These are phyloP conservation scores for Actinernus sp. DNA, from an alignment of 92 coral and sea anemone genomes.

Conservation along the genomic window DNA sequence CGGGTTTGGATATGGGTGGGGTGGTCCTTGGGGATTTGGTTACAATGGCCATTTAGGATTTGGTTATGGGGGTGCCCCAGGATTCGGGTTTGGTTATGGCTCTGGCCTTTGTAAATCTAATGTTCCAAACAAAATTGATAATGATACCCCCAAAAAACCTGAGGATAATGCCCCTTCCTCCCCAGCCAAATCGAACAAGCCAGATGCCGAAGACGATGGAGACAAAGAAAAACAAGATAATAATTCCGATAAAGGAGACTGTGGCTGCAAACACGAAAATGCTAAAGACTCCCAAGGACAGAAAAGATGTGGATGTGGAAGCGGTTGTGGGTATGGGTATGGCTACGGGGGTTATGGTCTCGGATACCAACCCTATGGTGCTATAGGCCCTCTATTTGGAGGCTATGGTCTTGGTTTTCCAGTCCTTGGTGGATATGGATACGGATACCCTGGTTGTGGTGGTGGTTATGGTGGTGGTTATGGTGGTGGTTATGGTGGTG, in stretches of 20 bases:
- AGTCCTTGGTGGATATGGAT: conserved; percentile 63
- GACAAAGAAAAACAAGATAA: conserved; percentile 49
- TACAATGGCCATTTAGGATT: background rate
- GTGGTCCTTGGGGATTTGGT: conserved; percentile 11
- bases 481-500: conserved; percentile 30
- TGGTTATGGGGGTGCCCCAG: background rate
- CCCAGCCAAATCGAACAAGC: conserved; percentile 46
- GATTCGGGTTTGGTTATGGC: conserved; percentile 16
- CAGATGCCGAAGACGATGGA: conserved; percentile 31
- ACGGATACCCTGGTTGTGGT: conserved; percentile 70
- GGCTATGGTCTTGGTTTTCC: conserved; percentile 62
- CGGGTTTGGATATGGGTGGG: conserved; percentile 32
- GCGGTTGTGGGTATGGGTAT: conserved; percentile 38
- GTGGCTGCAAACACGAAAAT: conserved; percentile 68
- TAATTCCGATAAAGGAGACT: conserved; percentile 17
- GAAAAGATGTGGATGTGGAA: conserved; percentile 45
- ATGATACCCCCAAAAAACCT: conserved; percentile 18
- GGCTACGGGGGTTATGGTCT: conserved; percentile 25
- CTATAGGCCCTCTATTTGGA: conserved; percentile 29
- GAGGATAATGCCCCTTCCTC: conserved; percentile 53
- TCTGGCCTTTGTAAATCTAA: conserved; percentile 16
- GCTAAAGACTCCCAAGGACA: conserved; percentile 9
- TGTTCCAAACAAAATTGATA: conserved; percentile 7
- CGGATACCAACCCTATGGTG: conserved; percentile 22
- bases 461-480: conserved; percentile 32